Percentiles rank a stretch among this genome's conserved stretches.
Evolutionary conservation across 2,888 invertebrate genomes (phyloP).

Genomic region (Baronia brevicornis): DNA sequence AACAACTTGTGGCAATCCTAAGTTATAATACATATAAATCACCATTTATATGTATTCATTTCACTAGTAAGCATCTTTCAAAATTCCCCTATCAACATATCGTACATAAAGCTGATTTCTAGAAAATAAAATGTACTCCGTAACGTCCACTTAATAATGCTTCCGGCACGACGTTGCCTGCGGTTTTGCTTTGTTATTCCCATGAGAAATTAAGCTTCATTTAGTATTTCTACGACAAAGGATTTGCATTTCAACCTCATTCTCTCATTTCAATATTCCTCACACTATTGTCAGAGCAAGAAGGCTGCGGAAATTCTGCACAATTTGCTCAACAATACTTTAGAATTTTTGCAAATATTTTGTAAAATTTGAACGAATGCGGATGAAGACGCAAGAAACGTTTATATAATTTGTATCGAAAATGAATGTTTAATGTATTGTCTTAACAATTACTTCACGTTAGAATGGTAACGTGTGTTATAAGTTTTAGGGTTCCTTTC

Average conservation of each 20-base stretch:
- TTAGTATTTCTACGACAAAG: conserved; percentile 8
- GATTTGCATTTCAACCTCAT: conserved; percentile 7
- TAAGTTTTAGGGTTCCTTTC: no score
- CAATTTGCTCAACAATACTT: no score
- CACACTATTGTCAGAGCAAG: not conserved
- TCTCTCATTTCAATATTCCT: not conserved
- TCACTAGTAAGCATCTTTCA: not conserved
- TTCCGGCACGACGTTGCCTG: conserved; percentile 8
- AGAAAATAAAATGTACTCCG: conserved; percentile 8
- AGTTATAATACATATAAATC: no score
- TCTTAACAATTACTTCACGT: no score
- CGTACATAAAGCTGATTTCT: not conserved
- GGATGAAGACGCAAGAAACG: no score
- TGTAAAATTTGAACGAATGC: no score
- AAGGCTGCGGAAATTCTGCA: not conserved
- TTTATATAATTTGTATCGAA: no score
- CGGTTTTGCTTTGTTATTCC: conserved; percentile 8
- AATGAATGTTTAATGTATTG: no score
- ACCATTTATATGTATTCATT: no score
- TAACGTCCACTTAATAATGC: conserved; percentile 4
- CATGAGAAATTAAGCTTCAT: conserved; percentile 12
- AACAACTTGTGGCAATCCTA: no score
- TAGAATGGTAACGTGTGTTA: no score
- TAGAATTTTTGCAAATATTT: no score
- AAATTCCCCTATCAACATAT: conserved; percentile 4